Evolutionary conservation across 2,113 vertebrate genomes (phyloP).

Genomic region (Phylloscopus trochiloides): DNA sequence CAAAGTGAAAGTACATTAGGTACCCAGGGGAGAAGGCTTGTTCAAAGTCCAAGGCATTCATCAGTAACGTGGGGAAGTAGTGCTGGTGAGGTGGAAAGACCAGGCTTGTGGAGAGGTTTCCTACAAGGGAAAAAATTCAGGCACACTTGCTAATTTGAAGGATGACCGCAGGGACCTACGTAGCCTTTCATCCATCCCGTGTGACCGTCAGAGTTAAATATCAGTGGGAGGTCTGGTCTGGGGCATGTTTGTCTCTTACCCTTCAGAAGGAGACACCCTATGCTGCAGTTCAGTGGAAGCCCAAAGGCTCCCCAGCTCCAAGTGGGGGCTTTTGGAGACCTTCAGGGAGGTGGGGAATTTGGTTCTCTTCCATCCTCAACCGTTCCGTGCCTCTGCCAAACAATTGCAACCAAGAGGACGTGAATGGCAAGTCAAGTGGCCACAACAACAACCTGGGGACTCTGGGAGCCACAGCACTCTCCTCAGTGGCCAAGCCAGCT

Average conservation of each 20-base stretch:
- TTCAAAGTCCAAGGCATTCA: not conserved
- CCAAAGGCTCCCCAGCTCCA: not conserved
- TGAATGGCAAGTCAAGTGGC: not conserved
- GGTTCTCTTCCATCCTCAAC: not conserved
- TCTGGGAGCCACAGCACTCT: accelerated
- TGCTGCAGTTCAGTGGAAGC: not conserved
- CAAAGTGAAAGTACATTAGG: not conserved
- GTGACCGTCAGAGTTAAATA: not conserved
- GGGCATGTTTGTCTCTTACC: not conserved
- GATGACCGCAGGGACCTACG: accelerated
- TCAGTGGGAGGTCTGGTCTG: not conserved
- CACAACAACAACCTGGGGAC: not conserved
- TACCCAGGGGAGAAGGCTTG: not conserved
- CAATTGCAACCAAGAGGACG: not conserved
- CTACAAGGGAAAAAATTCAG: not conserved
- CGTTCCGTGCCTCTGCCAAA: not conserved
- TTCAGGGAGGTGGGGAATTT: not conserved
- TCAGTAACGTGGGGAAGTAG: accelerated
- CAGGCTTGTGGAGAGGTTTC: not conserved
- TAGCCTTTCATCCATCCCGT: not conserved
- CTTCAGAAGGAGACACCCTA: not conserved
- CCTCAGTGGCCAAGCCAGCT: not conserved
- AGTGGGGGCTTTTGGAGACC: not conserved
- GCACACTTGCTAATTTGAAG: not conserved
- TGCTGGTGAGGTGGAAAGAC: not conserved